Conservation (phyloP, 2,888 invertebrate genomes). For the Melipona beecheii region DNA sequence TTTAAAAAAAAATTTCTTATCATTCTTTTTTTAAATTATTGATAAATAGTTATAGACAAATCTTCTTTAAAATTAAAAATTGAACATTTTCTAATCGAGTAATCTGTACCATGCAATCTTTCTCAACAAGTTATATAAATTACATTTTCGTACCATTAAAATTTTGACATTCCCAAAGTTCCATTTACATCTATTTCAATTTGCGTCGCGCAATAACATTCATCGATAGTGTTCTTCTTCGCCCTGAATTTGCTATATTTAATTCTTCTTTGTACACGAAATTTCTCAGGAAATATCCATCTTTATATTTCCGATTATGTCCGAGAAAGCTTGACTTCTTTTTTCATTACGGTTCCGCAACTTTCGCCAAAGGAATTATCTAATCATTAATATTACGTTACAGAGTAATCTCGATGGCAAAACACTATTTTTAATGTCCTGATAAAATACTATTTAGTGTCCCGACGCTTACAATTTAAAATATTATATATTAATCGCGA, state of each 20-base stretch:
- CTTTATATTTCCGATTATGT: constrained; percentile 10
- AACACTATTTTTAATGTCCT: constrained; percentile 4
- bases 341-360: background rate
- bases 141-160: constrained; percentile 25
- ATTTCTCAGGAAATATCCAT: constrained; percentile 8
- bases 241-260: background rate
- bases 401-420: background rate
- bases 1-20: no score
- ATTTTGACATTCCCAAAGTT: constrained; percentile 30
- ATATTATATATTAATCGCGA: background rate
- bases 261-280: constrained; percentile 13
- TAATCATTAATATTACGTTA: background rate
- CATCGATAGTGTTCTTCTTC: constrained; percentile 26
- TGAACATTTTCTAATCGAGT: no score
- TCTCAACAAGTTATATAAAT: constrained; percentile 34
- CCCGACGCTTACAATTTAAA: constrained; percentile 12
- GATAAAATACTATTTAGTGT: background rate
- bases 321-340: background rate
- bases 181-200: constrained; percentile 3
- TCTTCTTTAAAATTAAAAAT: no score
- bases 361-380: background rate
- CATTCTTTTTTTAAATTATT: no score
- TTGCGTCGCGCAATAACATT: constrained; percentile 14
- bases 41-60: no score
- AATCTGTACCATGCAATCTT: background rate